phyloP scores from a whole-genome alignment of 2,888 invertebrate genomes.

The Helleia helle region DNA sequence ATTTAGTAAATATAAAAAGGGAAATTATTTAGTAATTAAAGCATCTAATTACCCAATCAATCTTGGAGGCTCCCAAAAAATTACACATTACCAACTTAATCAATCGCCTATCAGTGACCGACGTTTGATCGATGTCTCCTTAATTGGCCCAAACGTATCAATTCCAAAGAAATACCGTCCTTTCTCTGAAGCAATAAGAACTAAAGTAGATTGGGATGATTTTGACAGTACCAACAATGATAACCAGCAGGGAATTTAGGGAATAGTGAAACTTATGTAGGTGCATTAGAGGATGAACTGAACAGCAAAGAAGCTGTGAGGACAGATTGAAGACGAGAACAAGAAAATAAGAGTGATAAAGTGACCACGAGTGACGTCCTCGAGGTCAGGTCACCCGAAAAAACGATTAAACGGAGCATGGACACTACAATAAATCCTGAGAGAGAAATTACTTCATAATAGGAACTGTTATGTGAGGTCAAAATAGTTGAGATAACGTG shows the following conservation, averaged over 20 bases:
- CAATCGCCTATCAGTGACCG: slow-evolving; percentile 42
- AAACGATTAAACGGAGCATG: slow-evolving; percentile 23
- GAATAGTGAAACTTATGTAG: slow-evolving; percentile 24
- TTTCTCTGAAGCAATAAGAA: slow-evolving; percentile 11
- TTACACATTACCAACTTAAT: slow-evolving; percentile 46
- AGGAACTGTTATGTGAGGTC: not conserved
- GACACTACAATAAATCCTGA: slow-evolving; percentile 19
- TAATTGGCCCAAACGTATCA: slow-evolving; percentile 19
- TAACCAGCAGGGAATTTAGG: slow-evolving; percentile 1
- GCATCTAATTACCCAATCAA: slow-evolving; percentile 29
- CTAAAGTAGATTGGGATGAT: slow-evolving; percentile 7
- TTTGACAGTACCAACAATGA: slow-evolving; percentile 9
- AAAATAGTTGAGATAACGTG: not conserved
- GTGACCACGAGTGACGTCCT: slow-evolving; percentile 29
- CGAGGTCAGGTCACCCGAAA: slow-evolving; percentile 20
- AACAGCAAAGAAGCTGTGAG: slow-evolving; percentile 19
- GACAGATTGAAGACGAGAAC: slow-evolving; percentile 35
- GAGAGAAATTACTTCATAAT: slow-evolving; percentile 19
- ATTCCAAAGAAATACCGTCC: slow-evolving; percentile 8
- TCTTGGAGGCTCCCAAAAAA: slow-evolving; percentile 35
- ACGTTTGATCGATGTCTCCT: slow-evolving; percentile 25
- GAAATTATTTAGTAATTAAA: slow-evolving; percentile 7
- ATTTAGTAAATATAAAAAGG: no score
- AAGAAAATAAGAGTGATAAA: slow-evolving; percentile 41
- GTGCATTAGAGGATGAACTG: slow-evolving; percentile 20